Conservation (phyloP, 2,888 invertebrate genomes). For the Helleia helle region DNA sequence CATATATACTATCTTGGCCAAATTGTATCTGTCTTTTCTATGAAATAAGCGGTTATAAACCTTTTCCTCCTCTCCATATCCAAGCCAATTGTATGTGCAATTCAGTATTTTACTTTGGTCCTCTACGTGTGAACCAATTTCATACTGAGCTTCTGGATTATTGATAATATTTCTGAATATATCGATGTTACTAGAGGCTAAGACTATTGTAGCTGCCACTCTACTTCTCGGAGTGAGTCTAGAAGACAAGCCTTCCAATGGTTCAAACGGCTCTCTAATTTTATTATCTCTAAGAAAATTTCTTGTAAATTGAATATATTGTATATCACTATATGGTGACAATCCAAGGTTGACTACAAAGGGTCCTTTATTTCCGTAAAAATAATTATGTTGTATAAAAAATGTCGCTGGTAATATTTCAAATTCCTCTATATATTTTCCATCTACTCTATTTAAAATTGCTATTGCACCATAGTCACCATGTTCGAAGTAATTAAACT, state of each 20-base stretch:
- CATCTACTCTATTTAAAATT: conserved; percentile 82
- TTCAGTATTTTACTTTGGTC: conserved; percentile 96
- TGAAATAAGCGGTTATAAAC: conserved; percentile 86
- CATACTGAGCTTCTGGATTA: conserved; percentile 92
- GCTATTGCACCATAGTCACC: conserved; percentile 88
- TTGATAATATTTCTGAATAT: conserved; percentile 93
- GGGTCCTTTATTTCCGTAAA: conserved; percentile 89
- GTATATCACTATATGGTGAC: conserved; percentile 88
- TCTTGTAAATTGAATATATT: conserved; percentile 87
- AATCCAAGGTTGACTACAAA: conserved; percentile 92
- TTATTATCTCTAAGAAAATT: conserved; percentile 91
- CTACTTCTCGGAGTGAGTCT: conserved; percentile 90
- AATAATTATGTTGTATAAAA: conserved; percentile 88
- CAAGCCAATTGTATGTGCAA: conserved; percentile 96
- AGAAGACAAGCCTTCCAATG: conserved; percentile 76
- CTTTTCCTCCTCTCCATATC: conserved; percentile 80
- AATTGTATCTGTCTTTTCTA: conserved; percentile 93
- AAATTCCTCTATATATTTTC: conserved; percentile 82
- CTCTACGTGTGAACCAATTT: conserved; percentile 95
- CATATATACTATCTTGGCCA: conserved; percentile 92
- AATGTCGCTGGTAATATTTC: conserved; percentile 82
- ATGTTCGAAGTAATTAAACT: conserved; percentile 90
- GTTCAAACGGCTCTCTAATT: conserved; percentile 88
- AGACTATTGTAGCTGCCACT: conserved; percentile 93
- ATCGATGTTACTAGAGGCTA: conserved; percentile 92